Percentiles rank a stretch among this genome's conserved stretches.
These are phyloP conservation scores for Adineta ricciae DNA, from an alignment of 2,888 invertebrate genomes.

Conservation along the genomic window DNA sequence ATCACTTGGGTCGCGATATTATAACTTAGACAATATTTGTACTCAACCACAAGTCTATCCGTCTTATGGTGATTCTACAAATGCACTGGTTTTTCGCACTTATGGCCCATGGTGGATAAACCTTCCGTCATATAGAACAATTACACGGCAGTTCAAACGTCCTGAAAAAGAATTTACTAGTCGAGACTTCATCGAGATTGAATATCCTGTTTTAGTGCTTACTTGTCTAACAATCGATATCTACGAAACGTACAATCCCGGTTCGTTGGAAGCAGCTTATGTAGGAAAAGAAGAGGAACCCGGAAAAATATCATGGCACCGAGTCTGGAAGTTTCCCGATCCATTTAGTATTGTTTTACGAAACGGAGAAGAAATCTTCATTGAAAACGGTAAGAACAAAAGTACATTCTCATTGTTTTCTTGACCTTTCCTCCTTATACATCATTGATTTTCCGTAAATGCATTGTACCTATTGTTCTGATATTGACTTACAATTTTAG, in stretches of 20 bases:
- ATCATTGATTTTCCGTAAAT: neutral
- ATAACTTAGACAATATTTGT: neutral
- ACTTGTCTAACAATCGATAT: neutral
- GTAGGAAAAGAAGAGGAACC: neutral
- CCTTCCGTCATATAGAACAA: neutral
- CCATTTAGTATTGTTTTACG: neutral
- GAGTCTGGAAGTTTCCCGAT: neutral
- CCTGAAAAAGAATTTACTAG: neutral
- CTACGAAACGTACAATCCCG: conserved; percentile 13
- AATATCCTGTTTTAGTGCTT: neutral
- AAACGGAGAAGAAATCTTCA: neutral
- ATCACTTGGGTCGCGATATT: neutral
- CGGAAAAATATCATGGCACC: neutral
- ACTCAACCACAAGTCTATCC: neutral
- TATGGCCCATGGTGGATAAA: conserved; percentile 23
- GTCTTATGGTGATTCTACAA: neutral
- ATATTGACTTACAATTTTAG: neutral
- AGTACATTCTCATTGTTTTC: no score
- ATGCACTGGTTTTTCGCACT: neutral
- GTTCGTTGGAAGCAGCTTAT: neutral
- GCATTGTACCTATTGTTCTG: no score
- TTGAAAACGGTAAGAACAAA: neutral
- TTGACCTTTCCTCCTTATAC: neutral
- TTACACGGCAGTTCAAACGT: neutral
- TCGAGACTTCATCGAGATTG: conserved; percentile 13